Base-by-base conservation (phyloP, 2,888 invertebrate species). In the Diaprepes abbreviatus region DNA sequence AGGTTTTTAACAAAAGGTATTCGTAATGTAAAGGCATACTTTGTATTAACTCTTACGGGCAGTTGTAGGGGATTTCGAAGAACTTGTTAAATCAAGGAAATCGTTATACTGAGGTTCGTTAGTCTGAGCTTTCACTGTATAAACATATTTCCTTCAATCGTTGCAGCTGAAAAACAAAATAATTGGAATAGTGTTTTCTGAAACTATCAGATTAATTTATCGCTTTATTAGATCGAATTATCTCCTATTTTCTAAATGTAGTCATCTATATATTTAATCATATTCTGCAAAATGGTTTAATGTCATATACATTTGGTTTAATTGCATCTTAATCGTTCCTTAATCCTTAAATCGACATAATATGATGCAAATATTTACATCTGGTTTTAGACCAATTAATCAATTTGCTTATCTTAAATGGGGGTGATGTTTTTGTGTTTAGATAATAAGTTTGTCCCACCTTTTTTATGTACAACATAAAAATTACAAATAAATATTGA, bases 281-380 rank as follows among this genome's bases (percentile, higher is more conserved):
- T 28, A 7, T 43, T 43, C 14, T 9, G 10, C 17, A 24, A 45
- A 24, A 17, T 12, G 24, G 17, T 40, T 2, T 17, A 40, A 16
- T 50, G 3, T 2, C 14, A 14, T 38, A 14, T 38, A 14, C 16
- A 38, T 14, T 14, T 14, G 9, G 14, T 16, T 28, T 50, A 50
- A 28, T 50, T 50, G 9, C 28, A 50, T 50, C 48, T 28, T 50
- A 50, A 50, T 50, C 2, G 28, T 7, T 7, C 14, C 9, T 28
- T 50, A 50, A 50, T 50, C 48, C 48, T 16, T 14, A 16, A 50
- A 50, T 50, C 9, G 28, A 50, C 48, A 50, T 16, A 50, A 31
- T 28, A 21, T 14, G 48, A 50, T 28, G 28, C 28, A 50, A 50
- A 50, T 50, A 50, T 50, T 50, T 28, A 50, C 48, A 28, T 28